Evolutionary conservation across 2,888 invertebrate species (phyloP), one percentile per base, ranked within the genome.

Genomic region (Hypercompe scribonia): DNA sequence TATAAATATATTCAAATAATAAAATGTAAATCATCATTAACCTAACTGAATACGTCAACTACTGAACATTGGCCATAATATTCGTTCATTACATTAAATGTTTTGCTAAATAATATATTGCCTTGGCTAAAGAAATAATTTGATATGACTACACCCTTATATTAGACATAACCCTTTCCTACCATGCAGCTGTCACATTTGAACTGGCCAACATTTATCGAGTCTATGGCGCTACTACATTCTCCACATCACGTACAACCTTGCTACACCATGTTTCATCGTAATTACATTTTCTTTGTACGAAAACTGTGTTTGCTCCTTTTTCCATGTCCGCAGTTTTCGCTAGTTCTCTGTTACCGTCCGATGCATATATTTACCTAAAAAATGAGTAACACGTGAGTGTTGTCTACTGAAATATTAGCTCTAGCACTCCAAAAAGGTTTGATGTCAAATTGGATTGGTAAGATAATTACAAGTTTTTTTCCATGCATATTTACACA

Each of bases 221-320:
- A 64, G 64, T n/a, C 42, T 64, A 46, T 46, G n/a, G 31, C 15
- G 21, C 18, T 36, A 70, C 50, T 70, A 70, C 34, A 46, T 34
- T 36, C 63, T 34, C 74, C 66, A 75, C 73, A 75, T 78, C 78
- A 81, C 78, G 81, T 81, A 71, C 78, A 75, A 78, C 79, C 74
- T 73, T 78, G 78, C 73, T 76, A 74, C 74, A 78, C 81, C 81
- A 82, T 86, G 86, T 86, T 85, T 86, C 85, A 84, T 77, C 78
- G 82, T 89, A 87, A 88, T 88, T 87, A 86, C 87, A 85, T 88
- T 88, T 88, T 86, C 89, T 87, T 87, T 88, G 87, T 84, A 78
- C 79, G 72, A 65, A 71, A 66, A 71, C 78, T 68, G 75, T n/a
- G 39, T 77, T 77, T 76, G 71, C 74, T 66, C 46, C 66, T 74